Evolutionary conservation across 2,797 vertebrate genomes (phyloP).

Genomic region (Spinus pinus): DNA sequence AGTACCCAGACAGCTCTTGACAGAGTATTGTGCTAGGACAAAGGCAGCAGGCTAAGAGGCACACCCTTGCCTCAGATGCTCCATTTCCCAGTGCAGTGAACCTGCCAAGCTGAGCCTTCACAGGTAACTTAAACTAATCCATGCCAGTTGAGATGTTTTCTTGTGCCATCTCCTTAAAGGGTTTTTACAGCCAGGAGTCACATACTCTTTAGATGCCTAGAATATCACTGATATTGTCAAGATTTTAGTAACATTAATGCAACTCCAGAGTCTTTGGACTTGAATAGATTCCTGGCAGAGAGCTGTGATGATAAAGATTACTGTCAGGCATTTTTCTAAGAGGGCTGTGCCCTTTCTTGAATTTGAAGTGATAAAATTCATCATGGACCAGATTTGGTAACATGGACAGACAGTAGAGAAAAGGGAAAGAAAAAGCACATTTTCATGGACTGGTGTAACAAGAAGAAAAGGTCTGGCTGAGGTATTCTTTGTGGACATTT

Average conservation of each 20-base stretch:
- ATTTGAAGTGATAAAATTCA: background rate
- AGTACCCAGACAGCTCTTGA: background rate
- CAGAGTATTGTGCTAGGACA: background rate
- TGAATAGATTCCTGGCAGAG: background rate
- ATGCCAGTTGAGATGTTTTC: background rate
- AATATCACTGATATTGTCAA: background rate
- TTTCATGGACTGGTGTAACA: background rate
- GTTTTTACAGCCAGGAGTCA: background rate
- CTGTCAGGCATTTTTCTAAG: background rate
- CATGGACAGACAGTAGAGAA: background rate
- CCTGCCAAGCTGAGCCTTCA: background rate
- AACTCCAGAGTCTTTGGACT: background rate
- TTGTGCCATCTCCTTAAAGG: background rate
- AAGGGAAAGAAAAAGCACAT: background rate
- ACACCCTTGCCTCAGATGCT: background rate
- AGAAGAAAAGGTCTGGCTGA: background rate
- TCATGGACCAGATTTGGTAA: background rate
- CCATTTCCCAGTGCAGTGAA: background rate
- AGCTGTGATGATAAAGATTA: background rate
- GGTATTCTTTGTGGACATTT: background rate
- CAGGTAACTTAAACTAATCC: background rate
- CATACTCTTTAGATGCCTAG: background rate
- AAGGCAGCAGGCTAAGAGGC: background rate
- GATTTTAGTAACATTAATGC: background rate
- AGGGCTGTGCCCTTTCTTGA: background rate